phyloP scores from a whole-genome alignment of 2,113 vertebrate genomes.

The Alligator sinensis region DNA sequence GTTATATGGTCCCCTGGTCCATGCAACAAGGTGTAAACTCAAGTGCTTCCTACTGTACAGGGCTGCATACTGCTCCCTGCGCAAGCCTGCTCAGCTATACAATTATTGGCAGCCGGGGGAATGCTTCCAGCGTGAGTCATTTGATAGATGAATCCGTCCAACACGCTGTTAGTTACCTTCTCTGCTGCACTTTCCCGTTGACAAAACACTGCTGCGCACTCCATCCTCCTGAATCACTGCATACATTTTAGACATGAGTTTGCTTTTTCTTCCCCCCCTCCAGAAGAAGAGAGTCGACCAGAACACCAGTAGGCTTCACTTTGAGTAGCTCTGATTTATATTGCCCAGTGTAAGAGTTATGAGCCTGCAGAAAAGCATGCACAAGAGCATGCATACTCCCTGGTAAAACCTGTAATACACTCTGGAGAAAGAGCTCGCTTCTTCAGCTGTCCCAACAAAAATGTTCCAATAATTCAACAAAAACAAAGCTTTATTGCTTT shows the following conservation, averaged over 20 bases:
- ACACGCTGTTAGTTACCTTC: not conserved
- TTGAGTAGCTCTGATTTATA: not conserved
- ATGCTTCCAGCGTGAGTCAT: not conserved
- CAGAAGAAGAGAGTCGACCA: not conserved
- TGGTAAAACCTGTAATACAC: not conserved
- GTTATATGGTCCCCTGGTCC: not conserved
- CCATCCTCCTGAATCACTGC: not conserved
- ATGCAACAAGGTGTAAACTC: not conserved
- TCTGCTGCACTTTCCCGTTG: not conserved
- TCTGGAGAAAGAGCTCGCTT: not conserved
- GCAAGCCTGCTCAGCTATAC: fast-evolving
- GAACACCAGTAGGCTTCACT: not conserved
- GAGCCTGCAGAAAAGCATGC: not conserved
- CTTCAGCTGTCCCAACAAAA: not conserved
- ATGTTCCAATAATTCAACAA: not conserved
- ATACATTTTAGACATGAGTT: not conserved
- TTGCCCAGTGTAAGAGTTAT: not conserved
- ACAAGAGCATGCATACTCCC: no score
- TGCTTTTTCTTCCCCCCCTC: not conserved
- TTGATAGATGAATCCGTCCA: not conserved
- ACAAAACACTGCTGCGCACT: not conserved
- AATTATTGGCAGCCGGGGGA: not conserved
- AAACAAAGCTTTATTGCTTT: not conserved
- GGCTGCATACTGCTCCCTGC: fast-evolving
- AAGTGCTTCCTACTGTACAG: not conserved